phyloP scores from a whole-genome alignment of 2,888 invertebrate species.

The Tridacna crocea region DNA sequence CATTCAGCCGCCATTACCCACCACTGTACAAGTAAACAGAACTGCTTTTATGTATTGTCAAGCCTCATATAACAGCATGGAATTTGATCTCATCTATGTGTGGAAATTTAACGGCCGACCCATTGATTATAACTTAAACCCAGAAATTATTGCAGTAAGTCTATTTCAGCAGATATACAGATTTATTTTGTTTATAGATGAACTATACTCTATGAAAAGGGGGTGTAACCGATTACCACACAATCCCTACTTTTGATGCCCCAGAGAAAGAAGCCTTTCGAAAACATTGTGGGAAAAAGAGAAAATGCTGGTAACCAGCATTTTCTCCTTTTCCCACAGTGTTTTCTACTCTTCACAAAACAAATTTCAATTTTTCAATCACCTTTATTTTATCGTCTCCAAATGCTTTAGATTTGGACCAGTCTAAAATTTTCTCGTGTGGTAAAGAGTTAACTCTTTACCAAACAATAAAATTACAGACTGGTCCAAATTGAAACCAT shows the following conservation, averaged over 20 bases:
- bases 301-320: neutral
- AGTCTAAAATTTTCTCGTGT: too few relatives aligned
- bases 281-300: neutral
- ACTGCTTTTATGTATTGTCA: constrained; percentile 89
- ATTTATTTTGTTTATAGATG: too few relatives aligned
- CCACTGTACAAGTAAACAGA: constrained; percentile 73
- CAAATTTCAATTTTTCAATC: too few relatives aligned
- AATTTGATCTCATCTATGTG: constrained; percentile 93
- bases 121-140: constrained; percentile 64
- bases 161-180: too few relatives aligned
- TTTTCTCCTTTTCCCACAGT: constrained; percentile 10
- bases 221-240: too few relatives aligned
- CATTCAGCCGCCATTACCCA: constrained; percentile 36
- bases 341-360: too few relatives aligned
- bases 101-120: constrained; percentile 92
- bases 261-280: too few relatives aligned
- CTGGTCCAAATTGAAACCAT: neutral
- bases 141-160: constrained; percentile 69
- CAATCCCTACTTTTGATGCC: too few relatives aligned
- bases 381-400: too few relatives aligned
- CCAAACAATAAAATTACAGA: neutral
- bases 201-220: too few relatives aligned
- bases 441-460: neutral
- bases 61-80: constrained; percentile 90
- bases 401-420: too few relatives aligned